These are phyloP conservation scores for Drosophila aff. DNA, from an alignment of 1,140 invertebrate genomes.

Conservation along the genomic window DNA sequence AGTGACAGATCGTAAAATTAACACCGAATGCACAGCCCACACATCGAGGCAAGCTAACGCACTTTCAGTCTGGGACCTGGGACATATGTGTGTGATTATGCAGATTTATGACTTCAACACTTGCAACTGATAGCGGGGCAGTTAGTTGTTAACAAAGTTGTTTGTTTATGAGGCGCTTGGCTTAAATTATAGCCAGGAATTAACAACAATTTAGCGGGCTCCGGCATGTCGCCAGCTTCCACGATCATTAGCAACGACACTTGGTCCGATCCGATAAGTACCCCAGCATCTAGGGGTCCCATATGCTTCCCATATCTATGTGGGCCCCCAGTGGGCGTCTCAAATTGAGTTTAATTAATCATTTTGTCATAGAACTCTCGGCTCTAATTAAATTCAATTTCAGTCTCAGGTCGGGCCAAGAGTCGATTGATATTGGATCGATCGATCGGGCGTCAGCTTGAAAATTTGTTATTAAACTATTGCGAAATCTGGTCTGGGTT, in stretches of 20 bases:
- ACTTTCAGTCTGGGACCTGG: conserved; percentile 19
- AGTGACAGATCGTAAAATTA: conserved; percentile 17
- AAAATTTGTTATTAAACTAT: conserved; percentile 65
- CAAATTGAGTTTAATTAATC: conserved; percentile 75
- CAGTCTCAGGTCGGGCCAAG: conserved; percentile 6
- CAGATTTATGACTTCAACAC: conserved; percentile 81
- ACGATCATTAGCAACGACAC: conserved; percentile 73
- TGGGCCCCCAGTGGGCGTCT: conserved; percentile 69
- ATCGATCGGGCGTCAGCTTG: conserved; percentile 25
- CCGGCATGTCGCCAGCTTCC: conserved; percentile 65
- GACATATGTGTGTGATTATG: conserved; percentile 53
- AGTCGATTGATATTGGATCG: conserved; percentile 16
- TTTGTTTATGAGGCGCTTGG: conserved; percentile 79
- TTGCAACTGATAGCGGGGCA: conserved; percentile 67
- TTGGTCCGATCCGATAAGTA: conserved; percentile 40
- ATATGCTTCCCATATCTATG: conserved; percentile 37
- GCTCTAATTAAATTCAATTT: conserved; percentile 69
- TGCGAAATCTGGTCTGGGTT: conserved; percentile 59
- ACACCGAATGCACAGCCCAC: conserved; percentile 7
- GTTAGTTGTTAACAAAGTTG: conserved; percentile 67
- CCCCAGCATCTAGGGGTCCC: not conserved
- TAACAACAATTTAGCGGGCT: conserved; percentile 69
- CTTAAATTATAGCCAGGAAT: conserved; percentile 68
- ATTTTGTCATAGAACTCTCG: conserved; percentile 76
- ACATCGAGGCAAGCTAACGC: conserved; percentile 12